Evolutionary conservation across 37 sponge, comb jelly and placozoan species (phyloP), one percentile per base, ranked within the genome.

Genomic region (Cladorhizidae sp.): DNA sequence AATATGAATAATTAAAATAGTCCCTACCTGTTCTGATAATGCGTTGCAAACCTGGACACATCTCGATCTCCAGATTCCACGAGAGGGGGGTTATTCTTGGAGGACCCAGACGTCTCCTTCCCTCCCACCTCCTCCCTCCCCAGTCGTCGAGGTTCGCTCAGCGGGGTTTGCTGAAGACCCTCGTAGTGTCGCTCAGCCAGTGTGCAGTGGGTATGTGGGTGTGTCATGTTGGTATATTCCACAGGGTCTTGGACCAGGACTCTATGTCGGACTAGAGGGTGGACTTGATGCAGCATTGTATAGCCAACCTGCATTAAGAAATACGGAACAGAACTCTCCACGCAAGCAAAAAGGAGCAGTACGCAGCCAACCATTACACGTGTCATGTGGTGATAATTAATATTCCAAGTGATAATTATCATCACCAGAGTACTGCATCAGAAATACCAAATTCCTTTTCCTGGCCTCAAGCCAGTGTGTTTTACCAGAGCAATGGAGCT

Each of bases 131-230:
- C 70, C 49, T 62, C 82, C 18, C 73, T 57, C 49, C 49, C 73
- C 33, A 42, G 63, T 0, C 59, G 57, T 57, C 69, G 58, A 18
- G 72, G 58, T 11, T 54, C 64, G 0, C 22, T 31, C n/a, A 62
- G 63, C 58, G 82, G 62, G 40, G 38, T 17, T 15, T 14, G 62
- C 82, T 73, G 73, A 41, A 23, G 12, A 45, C 79, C 67, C 49
- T 45, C 32, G 72, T 54, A 80, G 55, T 25, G 43, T 7, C 25
- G 57, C 59, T 80, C 57, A 1, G 69, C 70, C 39, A 70, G 72
- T 33, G 21, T 56, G 76, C 75, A 21, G 75, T 72, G 74, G 22
- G 71, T 74, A 57, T 86, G 31, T 64, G 87, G 87, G 29, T 73
- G 81, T 29, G 69, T 67, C 2, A 86, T 35, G 39, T 29, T 80